phyloP scores from a whole-genome alignment of 1,140 invertebrate species.

The Anagrus nilaparvatae region DNA sequence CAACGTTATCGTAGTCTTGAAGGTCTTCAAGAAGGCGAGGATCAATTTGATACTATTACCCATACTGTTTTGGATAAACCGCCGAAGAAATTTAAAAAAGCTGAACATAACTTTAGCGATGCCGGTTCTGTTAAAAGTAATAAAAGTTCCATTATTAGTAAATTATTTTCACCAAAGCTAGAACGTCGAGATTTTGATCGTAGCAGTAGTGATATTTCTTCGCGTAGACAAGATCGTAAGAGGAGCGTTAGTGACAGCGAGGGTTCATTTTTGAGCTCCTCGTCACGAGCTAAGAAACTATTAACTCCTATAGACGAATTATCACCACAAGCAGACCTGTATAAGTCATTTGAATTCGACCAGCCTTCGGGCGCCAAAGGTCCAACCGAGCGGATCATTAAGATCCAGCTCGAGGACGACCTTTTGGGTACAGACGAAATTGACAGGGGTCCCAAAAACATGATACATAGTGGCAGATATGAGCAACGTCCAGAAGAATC shows the following conservation, averaged over 20 bases:
- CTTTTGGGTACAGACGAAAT: conserved; percentile 28
- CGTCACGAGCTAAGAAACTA: conserved; percentile 43
- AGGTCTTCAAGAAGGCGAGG: conserved; percentile 31
- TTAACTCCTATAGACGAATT: conserved; percentile 60
- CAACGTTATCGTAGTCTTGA: conserved; percentile 36
- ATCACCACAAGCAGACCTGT: conserved; percentile 44
- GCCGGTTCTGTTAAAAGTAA: conserved; percentile 40
- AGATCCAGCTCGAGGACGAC: conserved; percentile 11
- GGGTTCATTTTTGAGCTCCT: conserved; percentile 23
- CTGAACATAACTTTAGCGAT: conserved; percentile 57
- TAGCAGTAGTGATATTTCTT: too few species aligned
- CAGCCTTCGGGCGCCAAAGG: conserved; percentile 1
- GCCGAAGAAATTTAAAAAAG: conserved; percentile 33
- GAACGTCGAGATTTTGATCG: too few species aligned
- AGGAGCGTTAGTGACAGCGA: conserved; percentile 38
- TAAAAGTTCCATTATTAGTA: conserved; percentile 27
- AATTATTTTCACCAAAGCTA: conserved; percentile 32
- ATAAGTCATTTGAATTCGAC: conserved; percentile 54
- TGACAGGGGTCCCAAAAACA: conserved; percentile 22
- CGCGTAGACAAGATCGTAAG: conserved; percentile 26
- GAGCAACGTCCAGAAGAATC: conserved; percentile 30
- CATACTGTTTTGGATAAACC: conserved; percentile 28
- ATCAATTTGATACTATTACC: conserved; percentile 27
- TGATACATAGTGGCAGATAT: conserved; percentile 36
- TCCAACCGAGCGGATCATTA: conserved; percentile 6